Percentiles rank a stretch among this genome's conserved stretches.
Conservation (phyloP, 2,113 vertebrate genomes). For the Falco punctatus region DNA sequence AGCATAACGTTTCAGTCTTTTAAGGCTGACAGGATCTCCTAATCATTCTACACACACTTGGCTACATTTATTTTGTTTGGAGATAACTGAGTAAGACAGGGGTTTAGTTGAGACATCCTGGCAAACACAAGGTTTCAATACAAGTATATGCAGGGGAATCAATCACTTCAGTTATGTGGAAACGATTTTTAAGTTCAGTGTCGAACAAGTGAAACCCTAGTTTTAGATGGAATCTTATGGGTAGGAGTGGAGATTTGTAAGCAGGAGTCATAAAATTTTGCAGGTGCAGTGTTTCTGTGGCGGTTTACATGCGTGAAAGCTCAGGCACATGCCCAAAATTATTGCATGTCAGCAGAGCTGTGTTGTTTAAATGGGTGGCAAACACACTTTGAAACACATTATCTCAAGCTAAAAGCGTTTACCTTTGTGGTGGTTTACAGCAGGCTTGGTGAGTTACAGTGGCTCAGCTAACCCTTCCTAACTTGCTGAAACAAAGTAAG, state of each 20-base stretch:
- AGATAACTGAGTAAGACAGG: neutral
- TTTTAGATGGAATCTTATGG: neutral
- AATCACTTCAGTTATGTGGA: neutral
- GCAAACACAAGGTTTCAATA: neutral
- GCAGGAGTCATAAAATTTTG: neutral
- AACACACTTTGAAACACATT: neutral
- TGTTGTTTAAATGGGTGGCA: neutral
- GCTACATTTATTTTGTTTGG: neutral
- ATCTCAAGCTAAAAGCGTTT: neutral
- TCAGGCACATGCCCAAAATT: neutral
- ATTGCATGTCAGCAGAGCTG: neutral
- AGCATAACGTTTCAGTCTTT: neutral
- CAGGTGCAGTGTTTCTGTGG: neutral
- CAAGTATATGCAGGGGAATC: neutral
- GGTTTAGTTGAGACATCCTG: neutral
- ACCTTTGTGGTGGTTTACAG: neutral
- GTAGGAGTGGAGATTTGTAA: neutral
- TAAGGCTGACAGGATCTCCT: neutral
- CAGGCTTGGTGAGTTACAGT: neutral
- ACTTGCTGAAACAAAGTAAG: conserved; percentile 9
- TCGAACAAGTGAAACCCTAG: neutral
- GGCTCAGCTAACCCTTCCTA: neutral
- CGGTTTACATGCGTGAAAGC: fast-evolving
- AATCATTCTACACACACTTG: neutral
- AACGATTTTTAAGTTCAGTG: neutral